Conservation (phyloP, 1,140 invertebrate genomes). For the Macrostomum lignano region DNA sequence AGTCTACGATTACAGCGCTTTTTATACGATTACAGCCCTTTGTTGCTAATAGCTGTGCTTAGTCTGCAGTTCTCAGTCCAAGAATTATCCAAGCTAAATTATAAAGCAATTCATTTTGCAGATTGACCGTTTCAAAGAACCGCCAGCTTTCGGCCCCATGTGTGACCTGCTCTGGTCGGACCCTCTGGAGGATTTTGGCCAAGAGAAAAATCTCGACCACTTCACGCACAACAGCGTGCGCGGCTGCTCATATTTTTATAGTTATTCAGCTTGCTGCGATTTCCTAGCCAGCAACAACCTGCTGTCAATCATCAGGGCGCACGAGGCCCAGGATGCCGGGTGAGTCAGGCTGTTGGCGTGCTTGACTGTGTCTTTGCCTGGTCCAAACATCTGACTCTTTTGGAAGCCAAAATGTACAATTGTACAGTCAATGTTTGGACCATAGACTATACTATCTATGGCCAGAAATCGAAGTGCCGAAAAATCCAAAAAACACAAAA, state of each 20-base stretch:
- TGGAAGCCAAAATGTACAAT: no score
- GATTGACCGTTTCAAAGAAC: constrained; percentile 99
- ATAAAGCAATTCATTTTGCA: constrained; percentile 24
- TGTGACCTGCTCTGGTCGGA: constrained; percentile 77
- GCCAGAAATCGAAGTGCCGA: no score
- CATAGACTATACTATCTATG: no score
- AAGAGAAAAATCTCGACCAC: constrained; percentile 96
- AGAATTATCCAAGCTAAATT: neutral
- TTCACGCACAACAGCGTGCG: constrained; percentile 98
- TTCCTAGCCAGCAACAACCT: constrained; percentile 99
- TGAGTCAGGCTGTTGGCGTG: no score
- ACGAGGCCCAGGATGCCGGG: constrained; percentile 99
- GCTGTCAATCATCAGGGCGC: constrained; percentile 94
- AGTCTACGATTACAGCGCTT: no score
- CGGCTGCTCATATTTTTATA: constrained; percentile 99
- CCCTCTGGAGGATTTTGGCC: constrained; percentile 81
- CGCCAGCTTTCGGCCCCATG: constrained; percentile 97
- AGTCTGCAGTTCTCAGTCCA: constrained; percentile 2
- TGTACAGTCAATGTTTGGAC: no score
- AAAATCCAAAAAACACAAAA: no score
- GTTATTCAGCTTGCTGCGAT: constrained; percentile 99
- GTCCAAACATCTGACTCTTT: no score
- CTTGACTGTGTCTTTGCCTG: no score
- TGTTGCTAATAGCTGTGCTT: constrained; percentile 5
- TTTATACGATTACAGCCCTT: neutral